Conservation (phyloP, 2,888 invertebrate genomes). For the Lycophotia porphyrea region DNA sequence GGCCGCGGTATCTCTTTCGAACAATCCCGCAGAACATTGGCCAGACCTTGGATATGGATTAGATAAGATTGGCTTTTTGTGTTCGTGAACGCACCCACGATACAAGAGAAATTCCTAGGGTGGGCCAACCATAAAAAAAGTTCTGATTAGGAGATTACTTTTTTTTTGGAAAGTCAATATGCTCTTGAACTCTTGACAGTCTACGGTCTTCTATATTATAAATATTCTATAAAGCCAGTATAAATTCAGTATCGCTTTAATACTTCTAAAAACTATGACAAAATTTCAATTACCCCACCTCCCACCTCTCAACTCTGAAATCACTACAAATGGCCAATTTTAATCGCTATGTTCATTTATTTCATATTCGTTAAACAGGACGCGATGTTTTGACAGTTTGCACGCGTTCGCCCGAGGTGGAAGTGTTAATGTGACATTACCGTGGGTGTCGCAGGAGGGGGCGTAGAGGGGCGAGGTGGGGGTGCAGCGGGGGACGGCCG, state of each 20-base stretch:
- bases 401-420: slow-evolving; percentile 77
- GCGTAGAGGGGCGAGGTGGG: slow-evolving; percentile 56
- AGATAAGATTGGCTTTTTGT: neutral
- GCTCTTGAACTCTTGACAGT: neutral
- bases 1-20: too few species aligned
- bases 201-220: neutral
- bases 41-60: too few species aligned
- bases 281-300: slow-evolving; percentile 25
- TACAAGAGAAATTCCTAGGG: neutral
- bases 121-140: neutral
- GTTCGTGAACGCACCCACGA: neutral
- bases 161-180: neutral
- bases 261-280: slow-evolving; percentile 38
- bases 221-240: neutral
- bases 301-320: slow-evolving; percentile 23
- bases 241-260: neutral
- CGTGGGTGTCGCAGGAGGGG: slow-evolving; percentile 61
- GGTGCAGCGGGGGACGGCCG: slow-evolving; percentile 71
- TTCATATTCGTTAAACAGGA: slow-evolving; percentile 82
- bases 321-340: slow-evolving; percentile 50
- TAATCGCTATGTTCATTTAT: slow-evolving; percentile 77
- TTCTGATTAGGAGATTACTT: neutral
- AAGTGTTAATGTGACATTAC: slow-evolving; percentile 90
- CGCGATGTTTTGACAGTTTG: slow-evolving; percentile 87
- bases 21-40: too few species aligned